These are phyloP conservation scores for Anthonomus grandis DNA, from an alignment of 1,140 invertebrate genomes.

Conservation along the genomic window DNA sequence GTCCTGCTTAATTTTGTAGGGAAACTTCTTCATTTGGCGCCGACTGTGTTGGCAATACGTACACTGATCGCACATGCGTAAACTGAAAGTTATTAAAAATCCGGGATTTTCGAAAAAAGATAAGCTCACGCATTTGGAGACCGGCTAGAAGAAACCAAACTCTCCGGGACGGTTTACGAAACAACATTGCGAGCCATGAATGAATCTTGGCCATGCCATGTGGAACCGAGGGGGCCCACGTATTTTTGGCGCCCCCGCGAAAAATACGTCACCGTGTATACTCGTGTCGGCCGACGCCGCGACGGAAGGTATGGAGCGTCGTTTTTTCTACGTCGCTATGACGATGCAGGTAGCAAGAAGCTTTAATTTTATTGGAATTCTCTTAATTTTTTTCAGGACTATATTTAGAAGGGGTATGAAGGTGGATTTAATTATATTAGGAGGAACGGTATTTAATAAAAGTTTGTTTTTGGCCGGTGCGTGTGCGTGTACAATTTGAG, in stretches of 20 bases:
- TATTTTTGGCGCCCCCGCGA: constrained; percentile 19
- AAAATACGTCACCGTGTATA: constrained; percentile 14
- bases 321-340: constrained; percentile 15
- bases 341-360: constrained; percentile 7
- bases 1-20: too few species aligned
- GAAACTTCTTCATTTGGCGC: too few species aligned
- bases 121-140: constrained; percentile 10
- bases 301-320: constrained; percentile 12
- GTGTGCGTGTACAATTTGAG: too few species aligned
- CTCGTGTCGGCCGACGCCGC: constrained; percentile 18
- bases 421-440: too few species aligned
- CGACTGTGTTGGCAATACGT: too few species aligned
- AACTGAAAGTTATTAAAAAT: too few species aligned
- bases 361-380: not conserved
- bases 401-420: too few species aligned
- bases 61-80: too few species aligned
- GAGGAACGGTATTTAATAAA: too few species aligned
- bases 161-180: constrained; percentile 16
- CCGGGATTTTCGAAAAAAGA: too few species aligned
- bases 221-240: constrained; percentile 15
- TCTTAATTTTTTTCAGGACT: too few species aligned
- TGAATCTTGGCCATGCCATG: constrained; percentile 19
- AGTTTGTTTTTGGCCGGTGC: too few species aligned
- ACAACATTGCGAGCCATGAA: constrained; percentile 24
- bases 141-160: constrained; percentile 9